These are phyloP conservation scores for Netelia virgata DNA, from an alignment of 2,888 invertebrate species.

Conservation along the genomic window DNA sequence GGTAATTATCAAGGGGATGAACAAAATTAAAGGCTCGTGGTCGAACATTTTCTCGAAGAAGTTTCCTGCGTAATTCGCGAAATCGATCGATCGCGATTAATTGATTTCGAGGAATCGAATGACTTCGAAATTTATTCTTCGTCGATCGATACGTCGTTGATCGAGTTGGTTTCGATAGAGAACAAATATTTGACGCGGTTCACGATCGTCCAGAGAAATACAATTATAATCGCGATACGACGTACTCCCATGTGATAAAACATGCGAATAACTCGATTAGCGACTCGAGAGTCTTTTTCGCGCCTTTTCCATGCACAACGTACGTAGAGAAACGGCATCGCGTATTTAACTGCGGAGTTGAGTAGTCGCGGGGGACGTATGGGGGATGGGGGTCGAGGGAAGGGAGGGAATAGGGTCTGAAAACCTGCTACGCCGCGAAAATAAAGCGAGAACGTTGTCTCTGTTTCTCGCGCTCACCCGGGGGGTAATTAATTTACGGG, in stretches of 20 bases:
- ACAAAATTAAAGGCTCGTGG: too few relatives aligned
- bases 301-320: constrained; percentile 33
- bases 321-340: constrained; percentile 33
- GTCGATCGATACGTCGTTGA: not conserved
- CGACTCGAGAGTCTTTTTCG: constrained; percentile 64
- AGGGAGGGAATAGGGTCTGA: constrained; percentile 34
- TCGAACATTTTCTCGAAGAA: too few relatives aligned
- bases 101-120: too few relatives aligned
- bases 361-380: constrained; percentile 43
- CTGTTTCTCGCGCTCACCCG: constrained; percentile 53
- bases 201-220: constrained; percentile 4
- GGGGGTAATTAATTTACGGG: constrained; percentile 80
- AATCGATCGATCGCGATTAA: too few relatives aligned
- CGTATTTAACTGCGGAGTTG: constrained; percentile 45
- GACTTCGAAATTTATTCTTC: not conserved
- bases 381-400: not conserved
- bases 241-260: constrained; percentile 60
- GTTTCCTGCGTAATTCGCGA: too few relatives aligned
- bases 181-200: not conserved
- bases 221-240: constrained; percentile 60
- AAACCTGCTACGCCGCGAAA: constrained; percentile 65
- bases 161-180: constrained; percentile 12
- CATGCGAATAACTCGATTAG: constrained; percentile 70
- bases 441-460: constrained; percentile 70
- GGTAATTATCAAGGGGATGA: too few relatives aligned